phyloP scores from a whole-genome alignment of 2,113 vertebrate genomes.

The Leptocoma aspasia region DNA sequence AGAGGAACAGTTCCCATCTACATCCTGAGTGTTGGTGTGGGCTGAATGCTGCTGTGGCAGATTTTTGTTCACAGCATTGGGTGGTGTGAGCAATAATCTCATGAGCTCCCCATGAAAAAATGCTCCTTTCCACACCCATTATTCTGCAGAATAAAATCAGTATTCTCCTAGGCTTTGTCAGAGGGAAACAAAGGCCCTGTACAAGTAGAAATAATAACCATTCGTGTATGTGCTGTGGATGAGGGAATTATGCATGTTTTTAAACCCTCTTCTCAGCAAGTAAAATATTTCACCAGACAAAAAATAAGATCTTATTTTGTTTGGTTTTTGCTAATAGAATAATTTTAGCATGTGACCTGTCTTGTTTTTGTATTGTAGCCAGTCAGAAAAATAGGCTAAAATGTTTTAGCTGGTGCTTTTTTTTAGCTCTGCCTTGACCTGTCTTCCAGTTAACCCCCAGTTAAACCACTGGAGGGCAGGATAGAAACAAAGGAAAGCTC shows the following conservation, averaged over 20 bases:
- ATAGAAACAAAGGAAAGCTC: slow-evolving; percentile 11
- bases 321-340: background rate
- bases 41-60: background rate
- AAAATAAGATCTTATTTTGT: background rate
- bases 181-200: background rate
- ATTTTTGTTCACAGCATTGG: background rate
- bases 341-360: background rate
- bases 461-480: slow-evolving; percentile 61
- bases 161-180: background rate
- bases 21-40: background rate
- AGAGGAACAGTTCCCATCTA: background rate
- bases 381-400: background rate
- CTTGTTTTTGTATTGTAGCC: background rate
- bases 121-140: background rate
- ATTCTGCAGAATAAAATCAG: background rate
- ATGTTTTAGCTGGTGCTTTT: background rate
- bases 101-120: background rate
- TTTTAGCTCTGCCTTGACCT: background rate
- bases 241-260: background rate
- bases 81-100: background rate
- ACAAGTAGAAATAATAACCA: background rate
- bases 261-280: background rate
- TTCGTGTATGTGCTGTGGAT: background rate
- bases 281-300: background rate
- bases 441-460: background rate